Conservation (phyloP, 2,113 vertebrate species). For the Melanerpes aurifrons region DNA sequence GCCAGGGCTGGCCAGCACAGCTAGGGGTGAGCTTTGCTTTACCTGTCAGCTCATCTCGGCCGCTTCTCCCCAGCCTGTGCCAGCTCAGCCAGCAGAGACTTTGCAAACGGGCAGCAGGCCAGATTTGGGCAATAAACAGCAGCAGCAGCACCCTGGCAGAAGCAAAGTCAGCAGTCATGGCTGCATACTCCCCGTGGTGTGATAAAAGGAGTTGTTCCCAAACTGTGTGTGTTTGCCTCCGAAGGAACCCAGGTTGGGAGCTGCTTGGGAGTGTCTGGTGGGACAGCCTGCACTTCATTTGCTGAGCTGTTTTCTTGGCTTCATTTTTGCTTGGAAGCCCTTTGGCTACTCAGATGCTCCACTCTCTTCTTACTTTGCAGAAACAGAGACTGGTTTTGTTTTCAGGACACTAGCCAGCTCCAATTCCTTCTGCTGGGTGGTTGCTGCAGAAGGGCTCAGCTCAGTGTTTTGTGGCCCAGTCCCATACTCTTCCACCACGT, state of each 20-base stretch:
- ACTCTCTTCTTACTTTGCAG: background rate
- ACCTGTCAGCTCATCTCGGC: background rate
- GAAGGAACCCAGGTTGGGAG: background rate
- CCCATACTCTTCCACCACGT: background rate
- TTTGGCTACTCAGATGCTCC: background rate
- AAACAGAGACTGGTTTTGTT: background rate
- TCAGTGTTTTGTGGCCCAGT: background rate
- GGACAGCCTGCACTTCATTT: background rate
- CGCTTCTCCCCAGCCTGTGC: background rate
- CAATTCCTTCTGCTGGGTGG: fast-evolving
- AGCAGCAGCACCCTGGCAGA: background rate
- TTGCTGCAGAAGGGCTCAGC: background rate
- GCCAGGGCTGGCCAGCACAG: background rate
- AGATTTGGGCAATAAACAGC: background rate
- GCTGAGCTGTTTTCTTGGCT: background rate
- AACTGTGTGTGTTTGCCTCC: background rate
- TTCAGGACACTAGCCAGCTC: background rate
- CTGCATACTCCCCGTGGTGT: background rate
- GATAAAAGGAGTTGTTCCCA: background rate
- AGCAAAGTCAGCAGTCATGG: background rate
- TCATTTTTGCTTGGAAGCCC: background rate
- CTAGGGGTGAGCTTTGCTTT: background rate
- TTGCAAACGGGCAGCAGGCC: background rate
- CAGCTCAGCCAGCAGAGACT: fast-evolving
- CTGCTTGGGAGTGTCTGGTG: background rate